These are phyloP conservation scores for Falco biarmicus DNA, from an alignment of 2,797 vertebrate genomes.

Conservation along the genomic window DNA sequence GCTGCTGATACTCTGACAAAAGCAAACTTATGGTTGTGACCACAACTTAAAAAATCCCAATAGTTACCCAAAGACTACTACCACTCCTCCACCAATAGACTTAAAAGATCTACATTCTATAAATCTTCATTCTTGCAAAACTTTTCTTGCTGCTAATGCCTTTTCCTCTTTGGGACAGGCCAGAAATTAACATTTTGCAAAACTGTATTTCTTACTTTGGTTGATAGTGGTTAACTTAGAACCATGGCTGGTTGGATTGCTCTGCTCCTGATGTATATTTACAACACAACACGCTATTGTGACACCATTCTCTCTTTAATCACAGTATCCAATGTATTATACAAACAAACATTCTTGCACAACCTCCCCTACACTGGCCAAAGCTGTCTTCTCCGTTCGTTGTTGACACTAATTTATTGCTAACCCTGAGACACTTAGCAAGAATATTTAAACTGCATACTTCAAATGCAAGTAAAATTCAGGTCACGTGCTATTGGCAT, in stretches of 20 bases:
- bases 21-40: neutral
- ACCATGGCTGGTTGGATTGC: neutral
- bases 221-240: neutral
- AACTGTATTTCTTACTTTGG: neutral
- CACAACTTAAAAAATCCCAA: neutral
- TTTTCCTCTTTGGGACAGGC: neutral
- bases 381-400: neutral
- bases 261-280: neutral
- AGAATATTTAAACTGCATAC: neutral
- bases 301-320: neutral
- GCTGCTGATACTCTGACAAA: neutral
- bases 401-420: rapidly evolving
- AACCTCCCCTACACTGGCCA: neutral
- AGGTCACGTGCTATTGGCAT: neutral
- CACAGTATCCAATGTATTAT: too few relatives aligned
- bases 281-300: neutral
- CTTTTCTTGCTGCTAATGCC: neutral
- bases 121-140: neutral
- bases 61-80: neutral
- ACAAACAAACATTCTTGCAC: neutral
- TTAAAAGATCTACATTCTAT: neutral
- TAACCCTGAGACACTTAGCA: neutral
- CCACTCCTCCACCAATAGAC: neutral
- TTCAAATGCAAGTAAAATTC: neutral
- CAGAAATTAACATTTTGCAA: neutral